Conservation (phyloP, 2,797 vertebrate species). For the Ctenochaetus hawaiiensis region DNA sequence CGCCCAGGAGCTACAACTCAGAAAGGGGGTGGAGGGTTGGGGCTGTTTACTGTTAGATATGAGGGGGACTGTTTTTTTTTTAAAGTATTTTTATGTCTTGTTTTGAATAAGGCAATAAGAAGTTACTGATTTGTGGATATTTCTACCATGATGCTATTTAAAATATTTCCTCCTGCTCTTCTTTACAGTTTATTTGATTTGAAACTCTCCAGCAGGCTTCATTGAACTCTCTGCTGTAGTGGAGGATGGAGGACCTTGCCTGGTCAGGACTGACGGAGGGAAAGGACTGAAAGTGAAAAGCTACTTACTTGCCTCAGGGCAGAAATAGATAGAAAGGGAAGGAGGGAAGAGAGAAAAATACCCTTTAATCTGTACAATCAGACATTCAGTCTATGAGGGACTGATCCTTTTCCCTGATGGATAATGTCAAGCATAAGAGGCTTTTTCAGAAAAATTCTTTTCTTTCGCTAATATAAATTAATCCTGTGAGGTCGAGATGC, state of each 20-base stretch:
- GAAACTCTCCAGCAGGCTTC: background rate
- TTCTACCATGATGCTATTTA: background rate
- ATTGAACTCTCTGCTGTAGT: background rate
- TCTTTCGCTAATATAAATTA: constrained; percentile 47
- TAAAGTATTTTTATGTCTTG: background rate
- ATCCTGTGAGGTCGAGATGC: constrained; percentile 32
- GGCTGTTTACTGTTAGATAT: background rate
- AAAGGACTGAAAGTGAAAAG: constrained; percentile 51
- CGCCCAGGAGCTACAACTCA: constrained; percentile 27
- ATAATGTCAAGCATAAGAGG: constrained; percentile 60
- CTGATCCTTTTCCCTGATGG: constrained; percentile 71
- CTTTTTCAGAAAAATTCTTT: constrained; percentile 56
- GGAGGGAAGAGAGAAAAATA: constrained; percentile 52
- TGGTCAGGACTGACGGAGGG: constrained; percentile 38
- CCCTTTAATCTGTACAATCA: constrained; percentile 81
- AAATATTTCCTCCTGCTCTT: background rate
- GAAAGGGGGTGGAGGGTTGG: constrained; percentile 1
- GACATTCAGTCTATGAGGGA: constrained; percentile 60
- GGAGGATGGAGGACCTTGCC: constrained; percentile 8
- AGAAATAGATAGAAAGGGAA: constrained; percentile 43
- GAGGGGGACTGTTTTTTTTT: no score
- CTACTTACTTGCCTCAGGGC: constrained; percentile 73
- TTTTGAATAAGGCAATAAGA: background rate
- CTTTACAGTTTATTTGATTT: background rate
- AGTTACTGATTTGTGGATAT: background rate